phyloP scores from a whole-genome alignment of 2,888 invertebrate genomes.

The Odontothrips loti region DNA sequence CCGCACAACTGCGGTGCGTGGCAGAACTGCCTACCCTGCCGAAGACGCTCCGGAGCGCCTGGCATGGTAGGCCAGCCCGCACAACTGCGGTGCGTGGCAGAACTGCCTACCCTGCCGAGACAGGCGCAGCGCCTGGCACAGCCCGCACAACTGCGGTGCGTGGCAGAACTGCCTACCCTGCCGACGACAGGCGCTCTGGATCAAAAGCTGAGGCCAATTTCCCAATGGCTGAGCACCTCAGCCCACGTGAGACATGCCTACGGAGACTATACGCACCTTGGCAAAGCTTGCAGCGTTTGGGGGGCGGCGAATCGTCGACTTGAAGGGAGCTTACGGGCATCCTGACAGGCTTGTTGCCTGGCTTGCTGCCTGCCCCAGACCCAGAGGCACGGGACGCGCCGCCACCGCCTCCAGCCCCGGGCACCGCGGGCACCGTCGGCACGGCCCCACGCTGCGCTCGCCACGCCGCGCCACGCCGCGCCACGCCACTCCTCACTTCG shows the following conservation, averaged over 20 bases:
- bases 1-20: too few species aligned
- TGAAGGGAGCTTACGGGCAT: slow-evolving; percentile 19
- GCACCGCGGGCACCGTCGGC: neutral
- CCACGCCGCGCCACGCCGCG: neutral
- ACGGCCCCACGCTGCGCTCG: neutral
- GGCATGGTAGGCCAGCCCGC: too few species aligned
- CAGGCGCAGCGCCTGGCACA: too few species aligned
- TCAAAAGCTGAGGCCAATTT: too few species aligned
- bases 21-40: too few species aligned
- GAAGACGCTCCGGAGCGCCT: too few species aligned
- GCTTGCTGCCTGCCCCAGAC: neutral
- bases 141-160: too few species aligned
- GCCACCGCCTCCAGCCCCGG: neutral
- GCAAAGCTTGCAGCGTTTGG: slow-evolving; percentile 14
- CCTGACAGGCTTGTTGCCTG: slow-evolving; percentile 3
- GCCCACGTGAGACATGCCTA: neutral
- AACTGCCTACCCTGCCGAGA: too few species aligned
- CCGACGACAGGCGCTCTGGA: too few species aligned
- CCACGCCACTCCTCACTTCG: neutral
- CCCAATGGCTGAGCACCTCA: too few species aligned
- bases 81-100: too few species aligned
- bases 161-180: too few species aligned
- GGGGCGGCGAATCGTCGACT: slow-evolving; percentile 3
- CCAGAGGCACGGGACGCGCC: neutral
- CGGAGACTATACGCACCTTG: neutral